Evolutionary conservation across 2,888 invertebrate species (phyloP).

Genomic region (Flexamia atlantica): DNA sequence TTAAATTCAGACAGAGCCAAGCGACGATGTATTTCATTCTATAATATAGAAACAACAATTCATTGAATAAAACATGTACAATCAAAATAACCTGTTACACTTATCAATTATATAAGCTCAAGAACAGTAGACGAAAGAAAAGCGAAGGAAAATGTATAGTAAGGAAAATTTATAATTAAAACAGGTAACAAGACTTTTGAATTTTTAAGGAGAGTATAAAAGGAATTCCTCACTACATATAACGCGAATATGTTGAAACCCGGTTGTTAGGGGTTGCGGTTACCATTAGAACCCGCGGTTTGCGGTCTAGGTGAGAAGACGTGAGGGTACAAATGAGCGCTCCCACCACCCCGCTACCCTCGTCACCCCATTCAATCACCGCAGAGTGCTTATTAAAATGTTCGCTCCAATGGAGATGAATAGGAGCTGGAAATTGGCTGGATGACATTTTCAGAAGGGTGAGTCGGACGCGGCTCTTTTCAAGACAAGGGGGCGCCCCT

Average conservation of each 20-base stretch:
- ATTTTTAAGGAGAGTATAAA: no score
- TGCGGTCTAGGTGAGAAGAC: slow-evolving; percentile 41
- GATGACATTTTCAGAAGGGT: slow-evolving; percentile 65
- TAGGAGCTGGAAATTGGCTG: slow-evolving; percentile 65
- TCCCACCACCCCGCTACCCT: neutral
- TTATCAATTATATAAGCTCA: no score
- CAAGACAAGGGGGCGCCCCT: slow-evolving; percentile 63
- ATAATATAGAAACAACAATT: no score
- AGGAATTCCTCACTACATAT: no score
- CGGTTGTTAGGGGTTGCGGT: neutral
- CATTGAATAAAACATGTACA: no score
- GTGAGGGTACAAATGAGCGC: slow-evolving; percentile 12
- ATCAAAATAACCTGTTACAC: no score
- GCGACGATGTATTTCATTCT: no score
- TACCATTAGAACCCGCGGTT: neutral
- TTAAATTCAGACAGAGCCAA: no score
- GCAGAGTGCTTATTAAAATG: slow-evolving; percentile 66
- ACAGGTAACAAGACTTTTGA: no score
- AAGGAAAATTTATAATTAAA: no score
- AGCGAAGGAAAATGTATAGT: no score
- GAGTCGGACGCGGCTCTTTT: slow-evolving; percentile 60
- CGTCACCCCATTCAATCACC: slow-evolving; percentile 65
- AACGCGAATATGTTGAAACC: neutral
- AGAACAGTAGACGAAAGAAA: no score
- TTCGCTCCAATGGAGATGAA: slow-evolving; percentile 66